A percentile compares a stretch with the other conserved stretches of the same genome.
These are phyloP conservation scores for Lordiphosa collinella DNA, from an alignment of 1,140 invertebrate genomes.

Conservation along the genomic window DNA sequence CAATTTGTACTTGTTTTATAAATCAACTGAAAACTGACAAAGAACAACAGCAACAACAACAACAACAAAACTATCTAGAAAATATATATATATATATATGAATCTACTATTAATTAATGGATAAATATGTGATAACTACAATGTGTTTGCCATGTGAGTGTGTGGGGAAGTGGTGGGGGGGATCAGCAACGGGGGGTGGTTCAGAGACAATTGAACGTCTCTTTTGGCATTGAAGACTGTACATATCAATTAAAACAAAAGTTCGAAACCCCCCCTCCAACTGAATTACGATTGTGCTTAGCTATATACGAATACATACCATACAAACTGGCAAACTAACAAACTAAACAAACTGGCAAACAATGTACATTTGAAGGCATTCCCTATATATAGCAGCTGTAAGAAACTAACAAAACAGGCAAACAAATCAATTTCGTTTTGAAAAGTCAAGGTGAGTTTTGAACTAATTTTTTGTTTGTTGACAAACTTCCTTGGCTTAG, in stretches of 20 bases:
- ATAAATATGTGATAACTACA: slow-evolving; percentile 67
- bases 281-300: slow-evolving; percentile 39
- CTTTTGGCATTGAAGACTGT: slow-evolving; percentile 39
- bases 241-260: slow-evolving; percentile 40
- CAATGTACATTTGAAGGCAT: slow-evolving; percentile 20
- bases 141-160: slow-evolving; percentile 15
- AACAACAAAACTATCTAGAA: slow-evolving; percentile 8
- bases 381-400: neutral
- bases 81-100: slow-evolving; percentile 18
- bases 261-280: neutral
- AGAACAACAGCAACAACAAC: neutral
- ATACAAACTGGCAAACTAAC: slow-evolving; percentile 4
- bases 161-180: too few relatives aligned
- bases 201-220: too few relatives aligned
- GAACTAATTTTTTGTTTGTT: too few relatives aligned
- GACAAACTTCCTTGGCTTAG: too few relatives aligned
- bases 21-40: slow-evolving; percentile 32
- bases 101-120: slow-evolving; percentile 51
- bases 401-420: slow-evolving; percentile 1
- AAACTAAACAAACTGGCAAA: slow-evolving; percentile 6
- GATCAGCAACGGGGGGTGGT: too few relatives aligned
- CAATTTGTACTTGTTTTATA: slow-evolving; percentile 72
- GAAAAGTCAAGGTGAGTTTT: too few relatives aligned
- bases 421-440: too few relatives aligned
- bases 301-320: neutral